A percentile compares a stretch with the other conserved stretches of the same genome.
These are phyloP conservation scores for Minunthozetes semirufus DNA, from an alignment of 2,888 invertebrate species.

Conservation along the genomic window DNA sequence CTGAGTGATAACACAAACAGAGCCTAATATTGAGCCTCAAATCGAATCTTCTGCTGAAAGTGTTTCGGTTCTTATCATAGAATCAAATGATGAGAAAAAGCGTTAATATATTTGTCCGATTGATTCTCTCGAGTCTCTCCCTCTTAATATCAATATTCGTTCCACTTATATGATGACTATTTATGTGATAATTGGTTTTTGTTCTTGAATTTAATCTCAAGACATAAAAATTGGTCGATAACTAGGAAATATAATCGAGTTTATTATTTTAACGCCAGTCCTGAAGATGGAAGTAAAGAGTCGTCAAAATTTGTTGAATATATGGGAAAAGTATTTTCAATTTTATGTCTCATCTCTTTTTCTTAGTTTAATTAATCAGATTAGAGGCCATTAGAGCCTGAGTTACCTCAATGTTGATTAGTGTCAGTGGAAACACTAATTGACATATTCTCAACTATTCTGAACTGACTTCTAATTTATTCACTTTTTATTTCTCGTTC, in stretches of 20 bases:
- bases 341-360: background rate
- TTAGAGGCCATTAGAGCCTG: conserved; percentile 3
- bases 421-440: background rate
- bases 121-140: background rate
- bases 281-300: conserved; percentile 14
- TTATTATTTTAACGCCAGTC: background rate
- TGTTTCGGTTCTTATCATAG: background rate
- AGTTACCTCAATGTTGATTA: conserved; percentile 24
- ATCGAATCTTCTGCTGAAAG: background rate
- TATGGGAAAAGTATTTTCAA: background rate
- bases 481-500: conserved; percentile 1
- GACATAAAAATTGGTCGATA: background rate
- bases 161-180: background rate
- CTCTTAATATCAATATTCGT: background rate
- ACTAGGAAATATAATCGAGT: background rate
- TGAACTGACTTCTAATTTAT: conserved; percentile 29
- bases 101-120: background rate
- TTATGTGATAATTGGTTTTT: background rate
- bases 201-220: background rate
- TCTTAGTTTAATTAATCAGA: conserved; percentile 17
- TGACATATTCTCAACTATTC: conserved; percentile 8
- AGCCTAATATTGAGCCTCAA: no score
- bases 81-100: background rate
- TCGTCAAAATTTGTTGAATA: background rate
- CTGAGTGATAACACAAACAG: no score